Evolutionary conservation across 2,113 vertebrate genomes (phyloP), one percentile per base, ranked within the genome.

Genomic region (Cyprinus carpio): DNA sequence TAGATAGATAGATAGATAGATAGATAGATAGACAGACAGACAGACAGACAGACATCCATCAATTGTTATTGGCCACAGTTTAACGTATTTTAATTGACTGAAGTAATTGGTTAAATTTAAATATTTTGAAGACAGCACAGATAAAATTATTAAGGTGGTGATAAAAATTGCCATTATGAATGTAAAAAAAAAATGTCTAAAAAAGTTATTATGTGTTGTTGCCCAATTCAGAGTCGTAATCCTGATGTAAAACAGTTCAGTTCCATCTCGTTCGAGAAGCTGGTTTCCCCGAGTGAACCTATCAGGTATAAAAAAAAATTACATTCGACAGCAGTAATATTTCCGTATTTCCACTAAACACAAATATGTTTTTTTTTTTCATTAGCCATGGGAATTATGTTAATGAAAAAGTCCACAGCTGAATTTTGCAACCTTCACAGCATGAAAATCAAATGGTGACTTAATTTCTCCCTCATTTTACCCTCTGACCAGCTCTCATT

Each of bases 401-500:
- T 37, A 77, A 77, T 76, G 2, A 34, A 77, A 77, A 37, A 77
- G 29, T 77, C 49, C 8, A 77, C 49, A 56, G 54, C 13, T 3
- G 11, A 34, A 56, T 37, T n/a, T 37, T 12, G 54, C 77, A 79
- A 79, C 9, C 23, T 43, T n/a, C 56, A 62, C 34, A 62, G 56
- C 20, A 62, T 43, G 12, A 43, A 43, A 79, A 79, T 60, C 34
- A 43, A 27, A 43, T 1, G 7, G 1, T 8, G 12, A 40, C 43
- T 29, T 67, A 58, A 29, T 76, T 76, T 71, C 23, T 18, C 20
- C 65, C 43, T 82, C 43, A 40, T 51, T 62, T 80, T 46, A 56
- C 27, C 37, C 37, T 82, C 27, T 72, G 34, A 72, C 79, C 86
- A 85, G 37, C 80, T 18, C 40, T 87, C 91, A 91, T 93, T 91